These are phyloP conservation scores for Papilio xuthus DNA, from an alignment of 1,140 invertebrate genomes.

Conservation along the genomic window DNA sequence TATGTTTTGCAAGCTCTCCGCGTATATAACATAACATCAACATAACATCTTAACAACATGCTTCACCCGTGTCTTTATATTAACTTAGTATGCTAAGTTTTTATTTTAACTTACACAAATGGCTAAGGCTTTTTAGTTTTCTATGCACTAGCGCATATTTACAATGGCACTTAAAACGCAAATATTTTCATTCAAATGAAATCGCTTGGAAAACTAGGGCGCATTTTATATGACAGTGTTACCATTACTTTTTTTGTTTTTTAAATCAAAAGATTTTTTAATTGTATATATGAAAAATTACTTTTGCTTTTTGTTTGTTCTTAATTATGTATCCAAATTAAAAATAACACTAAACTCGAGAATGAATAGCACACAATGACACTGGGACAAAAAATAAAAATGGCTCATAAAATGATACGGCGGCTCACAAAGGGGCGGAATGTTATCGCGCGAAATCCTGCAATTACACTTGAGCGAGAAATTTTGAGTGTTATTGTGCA, in stretches of 20 bases:
- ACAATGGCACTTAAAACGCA: too few species aligned
- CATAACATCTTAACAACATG: background rate
- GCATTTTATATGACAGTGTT: too few species aligned
- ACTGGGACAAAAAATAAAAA: background rate
- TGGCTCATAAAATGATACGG: constrained; percentile 9
- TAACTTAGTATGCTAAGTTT: background rate
- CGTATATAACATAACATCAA: background rate
- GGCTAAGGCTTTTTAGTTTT: background rate
- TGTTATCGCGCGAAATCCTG: constrained; percentile 14
- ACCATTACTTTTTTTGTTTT: too few species aligned
- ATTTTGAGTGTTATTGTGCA: constrained; percentile 11
- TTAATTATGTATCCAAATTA: background rate
- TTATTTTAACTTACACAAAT: background rate
- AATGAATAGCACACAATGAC: background rate
- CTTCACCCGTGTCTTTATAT: background rate
- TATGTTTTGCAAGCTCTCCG: background rate
- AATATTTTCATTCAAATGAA: background rate
- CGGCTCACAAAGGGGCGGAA: constrained; percentile 5
- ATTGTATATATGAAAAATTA: too few species aligned
- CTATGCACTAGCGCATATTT: too few species aligned
- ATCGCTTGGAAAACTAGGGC: too few species aligned
- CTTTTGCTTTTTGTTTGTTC: background rate
- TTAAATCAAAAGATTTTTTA: too few species aligned
- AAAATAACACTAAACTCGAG: background rate
- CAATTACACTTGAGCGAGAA: constrained; percentile 17